Evolutionary conservation across 2,113 vertebrate genomes (phyloP), one percentile per base, ranked within the genome.

Genomic region (Hipposideros armiger): DNA sequence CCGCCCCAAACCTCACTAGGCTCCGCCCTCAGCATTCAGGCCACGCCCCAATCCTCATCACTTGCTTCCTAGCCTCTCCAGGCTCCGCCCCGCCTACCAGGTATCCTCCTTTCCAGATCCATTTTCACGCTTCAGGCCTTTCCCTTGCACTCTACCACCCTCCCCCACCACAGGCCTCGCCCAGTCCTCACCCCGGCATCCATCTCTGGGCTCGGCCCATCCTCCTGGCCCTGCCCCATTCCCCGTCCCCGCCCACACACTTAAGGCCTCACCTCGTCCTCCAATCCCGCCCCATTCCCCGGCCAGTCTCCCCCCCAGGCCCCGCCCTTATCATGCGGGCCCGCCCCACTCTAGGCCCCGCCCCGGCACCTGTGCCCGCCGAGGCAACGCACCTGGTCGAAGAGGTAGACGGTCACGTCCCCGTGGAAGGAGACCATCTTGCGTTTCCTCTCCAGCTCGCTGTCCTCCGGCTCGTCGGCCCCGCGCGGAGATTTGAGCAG

Each of bases 321-420:
- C 52, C 19, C 28, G 13, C 50, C n/a, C n/a, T 52, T 2, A 1
- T 13, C 0, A 24, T 2, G 19, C 40, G 8, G 58, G 11, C 72
- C 47, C 20, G 20, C 72, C 15, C 47, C 20, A 1, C 22, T 0
- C 19, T 3, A 8, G 7, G 15, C 47, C 62, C 28, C 45, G 5
- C 64, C 73, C 0, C 19, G 15, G 36, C 94, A 11, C 98, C 98
- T 11, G 7, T 64, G 45, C 77, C 66, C 11, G 47, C 82, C 95
- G 94, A 69, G 19, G 42, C 72, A 5, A 54, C 50, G 26, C 96
- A 99, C 99, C 99, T 99, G 99, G 98, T 99, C 99, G 98, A 99
- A 99, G 80, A 99, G 99, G 98, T 99, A 99, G 97, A 99, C 98
- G 20, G 99, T 99, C 98, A 99, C 99, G 98, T 99, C 99, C 98